Conservation (phyloP, 1,140 invertebrate species). For the Druon quercuslanigerum region DNA sequence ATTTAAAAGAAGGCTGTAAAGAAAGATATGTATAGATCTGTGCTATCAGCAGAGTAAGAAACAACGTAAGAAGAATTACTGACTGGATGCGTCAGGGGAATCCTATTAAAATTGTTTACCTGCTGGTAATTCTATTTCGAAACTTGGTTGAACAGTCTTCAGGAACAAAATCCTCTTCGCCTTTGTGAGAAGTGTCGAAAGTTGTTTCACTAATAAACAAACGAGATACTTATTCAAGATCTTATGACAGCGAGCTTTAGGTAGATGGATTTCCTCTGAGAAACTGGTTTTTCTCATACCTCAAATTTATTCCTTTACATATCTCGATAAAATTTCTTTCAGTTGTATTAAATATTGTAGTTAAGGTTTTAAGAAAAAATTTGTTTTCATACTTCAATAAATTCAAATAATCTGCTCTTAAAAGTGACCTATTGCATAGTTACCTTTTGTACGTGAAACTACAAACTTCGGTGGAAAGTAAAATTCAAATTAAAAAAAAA, state of each 20-base stretch:
- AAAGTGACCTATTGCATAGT: too few species aligned
- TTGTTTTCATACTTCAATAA: too few species aligned
- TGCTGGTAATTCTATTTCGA: slow-evolving; percentile 13
- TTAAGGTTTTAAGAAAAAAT: too few species aligned
- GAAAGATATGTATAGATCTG: not conserved
- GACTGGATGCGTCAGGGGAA: slow-evolving; percentile 22
- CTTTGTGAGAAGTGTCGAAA: slow-evolving; percentile 8
- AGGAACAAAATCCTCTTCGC: slow-evolving; percentile 5
- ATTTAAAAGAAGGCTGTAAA: too few species aligned
- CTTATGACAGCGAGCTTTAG: not conserved
- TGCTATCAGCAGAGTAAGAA: not conserved
- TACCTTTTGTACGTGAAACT: too few species aligned
- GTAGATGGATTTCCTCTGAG: not conserved
- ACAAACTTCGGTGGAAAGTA: too few species aligned
- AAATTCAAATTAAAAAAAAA: too few species aligned
- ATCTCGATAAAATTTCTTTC: too few species aligned
- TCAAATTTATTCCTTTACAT: too few species aligned
- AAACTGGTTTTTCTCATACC: not conserved
- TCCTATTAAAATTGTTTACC: not conserved
- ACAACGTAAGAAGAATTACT: slow-evolving; percentile 6
- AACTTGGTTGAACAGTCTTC: slow-evolving; percentile 5
- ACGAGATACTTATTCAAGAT: slow-evolving; percentile 14
- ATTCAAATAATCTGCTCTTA: too few species aligned
- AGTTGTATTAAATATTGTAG: too few species aligned
- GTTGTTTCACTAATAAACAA: slow-evolving; percentile 30